Evolutionary conservation across 1,140 invertebrate species (phyloP).

Genomic region (Bombus soroeensis): DNA sequence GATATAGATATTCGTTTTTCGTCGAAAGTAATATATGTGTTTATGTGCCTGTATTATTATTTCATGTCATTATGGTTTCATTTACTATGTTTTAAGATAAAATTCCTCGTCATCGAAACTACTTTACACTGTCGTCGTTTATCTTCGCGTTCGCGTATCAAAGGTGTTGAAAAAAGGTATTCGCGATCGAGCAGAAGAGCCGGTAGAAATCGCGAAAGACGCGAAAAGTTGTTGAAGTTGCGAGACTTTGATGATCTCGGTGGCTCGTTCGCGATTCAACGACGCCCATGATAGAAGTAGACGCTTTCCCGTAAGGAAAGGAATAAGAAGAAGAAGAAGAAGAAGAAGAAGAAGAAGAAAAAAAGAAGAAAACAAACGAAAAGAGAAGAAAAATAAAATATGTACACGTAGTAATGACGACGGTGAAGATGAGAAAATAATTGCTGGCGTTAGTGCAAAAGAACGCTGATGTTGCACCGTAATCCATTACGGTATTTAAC

Average conservation of each 20-base stretch:
- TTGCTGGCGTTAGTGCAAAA: background rate
- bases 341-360: too few relatives aligned
- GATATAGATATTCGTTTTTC: too few relatives aligned
- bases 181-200: background rate
- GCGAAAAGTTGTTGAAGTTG: conserved; percentile 1
- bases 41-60: too few relatives aligned
- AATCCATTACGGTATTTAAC: conserved; percentile 11
- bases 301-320: background rate
- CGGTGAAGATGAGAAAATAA: conserved; percentile 39
- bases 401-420: conserved; percentile 7
- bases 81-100: too few relatives aligned
- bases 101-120: too few relatives aligned
- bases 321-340: background rate
- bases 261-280: conserved; percentile 7
- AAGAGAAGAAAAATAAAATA: background rate
- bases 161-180: background rate
- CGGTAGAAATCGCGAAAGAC: background rate
- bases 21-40: too few relatives aligned
- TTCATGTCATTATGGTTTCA: too few relatives aligned
- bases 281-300: conserved; percentile 19
- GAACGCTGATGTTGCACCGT: background rate
- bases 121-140: background rate
- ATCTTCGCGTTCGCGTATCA: background rate
- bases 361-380: too few relatives aligned
- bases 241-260: conserved; percentile 23